Conservation (phyloP, 2,888 invertebrate species). For the Tiliacea aurago region DNA sequence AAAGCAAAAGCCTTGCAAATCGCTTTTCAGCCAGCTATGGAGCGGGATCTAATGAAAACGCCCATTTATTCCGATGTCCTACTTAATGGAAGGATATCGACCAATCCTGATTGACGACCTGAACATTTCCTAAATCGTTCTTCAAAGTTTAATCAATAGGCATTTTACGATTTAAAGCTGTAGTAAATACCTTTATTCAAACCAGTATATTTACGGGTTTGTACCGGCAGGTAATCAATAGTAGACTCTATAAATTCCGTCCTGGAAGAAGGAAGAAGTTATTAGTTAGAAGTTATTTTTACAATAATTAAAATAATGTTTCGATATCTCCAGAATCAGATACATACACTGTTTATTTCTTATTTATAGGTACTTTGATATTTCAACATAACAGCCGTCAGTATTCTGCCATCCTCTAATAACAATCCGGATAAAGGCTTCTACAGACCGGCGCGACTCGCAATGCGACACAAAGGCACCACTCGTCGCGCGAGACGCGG, state of each 20-base stretch:
- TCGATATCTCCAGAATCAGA: neutral
- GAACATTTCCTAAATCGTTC: slow-evolving; percentile 56
- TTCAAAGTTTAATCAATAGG: slow-evolving; percentile 30
- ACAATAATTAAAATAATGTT: no score
- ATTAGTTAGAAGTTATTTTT: no score
- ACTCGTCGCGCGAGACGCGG: no score
- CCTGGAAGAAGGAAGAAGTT: no score
- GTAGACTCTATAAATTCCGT: no score
- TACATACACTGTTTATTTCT: no score
- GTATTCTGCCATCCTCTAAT: neutral
- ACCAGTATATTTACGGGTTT: neutral
- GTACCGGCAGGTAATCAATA: neutral
- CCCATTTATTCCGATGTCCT: slow-evolving; percentile 68
- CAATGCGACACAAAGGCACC: no score
- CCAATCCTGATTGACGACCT: slow-evolving; percentile 62
- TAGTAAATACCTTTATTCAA: neutral
- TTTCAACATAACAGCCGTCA: neutral
- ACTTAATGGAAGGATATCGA: slow-evolving; percentile 71
- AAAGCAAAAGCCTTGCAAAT: slow-evolving; percentile 55
- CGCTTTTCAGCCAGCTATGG: slow-evolving; percentile 44
- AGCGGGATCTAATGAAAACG: slow-evolving; percentile 68
- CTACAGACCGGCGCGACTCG: no score
- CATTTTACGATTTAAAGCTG: neutral
- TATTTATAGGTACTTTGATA: no score
- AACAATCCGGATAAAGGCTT: neutral